These are phyloP conservation scores for Drosophila colorata DNA, from an alignment of 2,888 invertebrate species.

Conservation along the genomic window DNA sequence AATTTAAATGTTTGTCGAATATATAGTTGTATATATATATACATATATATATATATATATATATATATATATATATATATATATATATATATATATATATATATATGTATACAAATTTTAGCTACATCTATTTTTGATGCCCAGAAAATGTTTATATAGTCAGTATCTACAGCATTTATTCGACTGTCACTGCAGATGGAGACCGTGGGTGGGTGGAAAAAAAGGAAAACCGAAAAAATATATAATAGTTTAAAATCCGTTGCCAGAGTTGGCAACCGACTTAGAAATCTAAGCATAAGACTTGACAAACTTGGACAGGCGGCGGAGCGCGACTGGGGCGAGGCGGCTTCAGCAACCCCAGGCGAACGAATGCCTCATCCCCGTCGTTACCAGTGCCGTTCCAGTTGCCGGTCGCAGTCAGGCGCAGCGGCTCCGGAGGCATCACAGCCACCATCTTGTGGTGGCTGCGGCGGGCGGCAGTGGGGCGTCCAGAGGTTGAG, in stretches of 20 bases:
- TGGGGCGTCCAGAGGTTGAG: constrained; percentile 28
- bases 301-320: constrained; percentile 45
- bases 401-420: constrained; percentile 38
- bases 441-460: constrained; percentile 43
- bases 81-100: too few species aligned
- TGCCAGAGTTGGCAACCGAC: constrained; percentile 53
- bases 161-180: too few species aligned
- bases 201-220: neutral
- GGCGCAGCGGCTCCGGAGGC: constrained; percentile 45
- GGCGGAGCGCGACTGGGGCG: constrained; percentile 4
- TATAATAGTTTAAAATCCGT: constrained; percentile 82
- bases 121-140: too few species aligned
- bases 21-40: too few species aligned
- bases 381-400: constrained; percentile 8
- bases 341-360: constrained; percentile 16
- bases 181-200: too few species aligned
- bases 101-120: too few species aligned
- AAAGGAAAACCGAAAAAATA: constrained; percentile 36
- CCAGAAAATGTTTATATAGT: too few species aligned
- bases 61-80: too few species aligned
- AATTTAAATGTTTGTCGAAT: too few species aligned
- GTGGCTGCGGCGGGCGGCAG: constrained; percentile 16
- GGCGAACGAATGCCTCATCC: constrained; percentile 25
- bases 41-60: too few species aligned
- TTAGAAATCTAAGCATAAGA: constrained; percentile 78